Evolutionary conservation across 2,113 vertebrate genomes (phyloP), one percentile per base, ranked within the genome.

Genomic region (Microcebus tavaratra): DNA sequence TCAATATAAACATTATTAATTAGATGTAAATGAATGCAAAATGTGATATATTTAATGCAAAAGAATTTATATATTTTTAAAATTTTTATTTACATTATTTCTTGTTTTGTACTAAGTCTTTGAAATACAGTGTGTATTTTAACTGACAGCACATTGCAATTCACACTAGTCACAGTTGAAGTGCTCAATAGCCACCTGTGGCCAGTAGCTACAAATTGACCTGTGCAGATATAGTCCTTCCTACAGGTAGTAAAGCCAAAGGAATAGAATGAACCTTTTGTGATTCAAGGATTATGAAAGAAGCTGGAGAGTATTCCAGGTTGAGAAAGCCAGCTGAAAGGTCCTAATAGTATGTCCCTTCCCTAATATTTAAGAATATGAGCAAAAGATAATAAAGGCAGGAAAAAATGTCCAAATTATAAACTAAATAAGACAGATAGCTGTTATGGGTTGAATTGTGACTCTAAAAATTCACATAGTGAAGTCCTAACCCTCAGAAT

Each of bases 1-100:
- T 94, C 34, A 94, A 12, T 29, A 39, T 72, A 88, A 88, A 59
- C 18, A 90, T 94, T 55, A 70, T 70, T 91, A 85, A 70, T 85
- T 73, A 63, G 36, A n/a, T n/a, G 10, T 72, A 87, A 87, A 87
- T 2, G 12, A 72, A 87, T 29, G 25, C 31, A 39, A 45, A 80
- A 57, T 36, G n/a, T 36, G 59, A 65, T 45, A 5, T 18, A 63
- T 83, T 17, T 63, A 63, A 72, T 55, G 34, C 29, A 70, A 68
- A 87, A 61, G 17, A 45, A 61, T 23, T 45, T 75, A 45, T 10
- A 59, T 73, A 75, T 10, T 50, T 53, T 79, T 39, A 6, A 53
- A 39, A 27, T 36, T 68, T 68, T 67, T 67, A n/a, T 67, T 67
- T 50, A 80, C 34, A 57, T 36, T 31, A 50, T 53, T 86, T 85